Base-by-base conservation (phyloP, 1,140 invertebrate species). In the Ceratosolen solmsi region DNA sequence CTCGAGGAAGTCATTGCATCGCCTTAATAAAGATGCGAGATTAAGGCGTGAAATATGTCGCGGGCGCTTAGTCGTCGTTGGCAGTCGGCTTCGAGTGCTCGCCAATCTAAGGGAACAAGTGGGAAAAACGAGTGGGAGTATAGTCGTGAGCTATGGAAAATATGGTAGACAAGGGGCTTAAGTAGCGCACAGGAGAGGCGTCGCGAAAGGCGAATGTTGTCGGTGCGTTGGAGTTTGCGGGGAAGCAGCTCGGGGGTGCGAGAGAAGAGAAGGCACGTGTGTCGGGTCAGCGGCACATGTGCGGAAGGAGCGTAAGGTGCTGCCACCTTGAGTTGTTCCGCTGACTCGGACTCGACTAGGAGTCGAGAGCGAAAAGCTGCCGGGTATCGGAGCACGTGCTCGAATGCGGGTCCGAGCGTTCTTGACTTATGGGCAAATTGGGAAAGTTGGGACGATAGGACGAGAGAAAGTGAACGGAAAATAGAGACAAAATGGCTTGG, bases 241-340 rank as follows among this genome's bases (percentile, higher is more conserved):
- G 20, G 51, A 3, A 22, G 51, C 9, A 22, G 51, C 3, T 4
- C 5, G 20, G 20, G 51, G 51, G 17, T 11, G 13, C 9, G 51
- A 15, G 17, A 33, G n/a, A 20, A 27, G 27, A 27, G 13, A 15
- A 63, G 9, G 27, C 4, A 27, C 25, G 13, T 5, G n/a, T 8
- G n/a, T 5, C 22, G 22, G 7, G 56, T 25, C 13, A 7, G 58
- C 25, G 27, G 27, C 58, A 63, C 58, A 63, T 63, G 58, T 63
- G 27, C 9, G 25, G 13, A 11, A 15, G 9, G 25, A 30, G 8
- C 58, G 25, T 33, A 8, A 63, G 58, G 58, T 63, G 58, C 27
- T 63, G 58, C 56, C 56, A 58, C 25, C 56, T 54, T 17, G 51
- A n/a, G n/a, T n/a, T n/a, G n/a, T n/a, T n/a, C n/a, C n/a, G n/a